A percentile compares a stretch with the other conserved stretches of the same genome.
phyloP scores from a whole-genome alignment of 2,888 invertebrate species.

The Cepaea hortensis region DNA sequence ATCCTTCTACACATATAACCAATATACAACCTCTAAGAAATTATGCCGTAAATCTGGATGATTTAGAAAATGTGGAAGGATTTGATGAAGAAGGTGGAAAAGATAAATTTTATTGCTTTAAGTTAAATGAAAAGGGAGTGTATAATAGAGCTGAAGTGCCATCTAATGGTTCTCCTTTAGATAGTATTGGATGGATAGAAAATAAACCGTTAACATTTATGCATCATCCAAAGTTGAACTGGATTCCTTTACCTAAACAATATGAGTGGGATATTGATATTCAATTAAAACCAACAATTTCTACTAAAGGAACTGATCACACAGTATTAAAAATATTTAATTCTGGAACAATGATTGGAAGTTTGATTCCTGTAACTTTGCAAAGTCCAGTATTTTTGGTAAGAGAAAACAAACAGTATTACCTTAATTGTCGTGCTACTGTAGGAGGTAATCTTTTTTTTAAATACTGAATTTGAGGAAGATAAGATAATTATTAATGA shows the following conservation, averaged over 20 bases:
- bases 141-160: not conserved
- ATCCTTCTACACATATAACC: not conserved
- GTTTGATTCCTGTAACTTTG: not conserved
- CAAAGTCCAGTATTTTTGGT: too few species aligned
- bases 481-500: too few species aligned
- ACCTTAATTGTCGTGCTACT: too few species aligned
- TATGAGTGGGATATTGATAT: conserved; percentile 12
- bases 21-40: not conserved
- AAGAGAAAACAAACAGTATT: too few species aligned
- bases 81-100: not conserved
- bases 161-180: not conserved
- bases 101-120: not conserved
- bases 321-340: conserved; percentile 23
- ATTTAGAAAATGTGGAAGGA: conserved; percentile 24
- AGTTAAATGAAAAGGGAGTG: not conserved
- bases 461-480: not conserved
- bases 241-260: conserved; percentile 1
- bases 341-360: conserved; percentile 11
- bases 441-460: not conserved
- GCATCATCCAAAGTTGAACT: not conserved
- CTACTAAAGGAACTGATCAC: conserved; percentile 1
- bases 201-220: conserved; percentile 16
- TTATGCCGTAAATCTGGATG: not conserved
- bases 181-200: not conserved
- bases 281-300: not conserved